A percentile compares a stretch with the other conserved stretches of the same genome.
These are phyloP conservation scores for Lasiurus cinereus DNA, from an alignment of 2,113 vertebrate genomes.

Conservation along the genomic window DNA sequence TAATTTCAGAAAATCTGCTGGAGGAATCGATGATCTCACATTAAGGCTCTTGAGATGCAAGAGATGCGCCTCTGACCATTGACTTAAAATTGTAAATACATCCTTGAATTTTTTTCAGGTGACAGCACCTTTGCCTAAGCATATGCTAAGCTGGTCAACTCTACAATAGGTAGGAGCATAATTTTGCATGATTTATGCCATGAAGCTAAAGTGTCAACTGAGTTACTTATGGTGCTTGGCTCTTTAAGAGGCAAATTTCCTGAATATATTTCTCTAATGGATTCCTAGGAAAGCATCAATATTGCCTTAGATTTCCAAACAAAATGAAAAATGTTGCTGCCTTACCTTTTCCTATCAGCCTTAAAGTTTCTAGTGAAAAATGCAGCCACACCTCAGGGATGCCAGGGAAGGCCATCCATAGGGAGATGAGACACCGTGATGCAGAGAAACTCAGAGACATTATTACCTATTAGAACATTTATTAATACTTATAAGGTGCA, in stretches of 20 bases:
- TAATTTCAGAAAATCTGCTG: not conserved
- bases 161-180: not conserved
- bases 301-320: conserved; percentile 42
- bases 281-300: not conserved
- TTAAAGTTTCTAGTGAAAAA: not conserved
- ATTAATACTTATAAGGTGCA: conserved; percentile 61
- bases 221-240: not conserved
- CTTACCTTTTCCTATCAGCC: not conserved
- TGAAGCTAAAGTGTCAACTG: not conserved
- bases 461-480: conserved; percentile 60
- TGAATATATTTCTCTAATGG: not conserved
- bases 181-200: not conserved
- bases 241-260: not conserved
- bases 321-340: conserved; percentile 9
- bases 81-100: conserved; percentile 21
- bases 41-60: not conserved
- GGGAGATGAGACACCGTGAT: not conserved
- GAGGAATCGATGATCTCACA: accelerated
- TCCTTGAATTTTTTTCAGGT: not conserved
- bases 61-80: not conserved
- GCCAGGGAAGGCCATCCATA: accelerated
- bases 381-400: not conserved
- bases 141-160: not conserved
- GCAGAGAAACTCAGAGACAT: not conserved
- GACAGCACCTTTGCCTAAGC: not conserved